Conservation (phyloP, 2,888 invertebrate species). For the Syritta pipiens region DNA sequence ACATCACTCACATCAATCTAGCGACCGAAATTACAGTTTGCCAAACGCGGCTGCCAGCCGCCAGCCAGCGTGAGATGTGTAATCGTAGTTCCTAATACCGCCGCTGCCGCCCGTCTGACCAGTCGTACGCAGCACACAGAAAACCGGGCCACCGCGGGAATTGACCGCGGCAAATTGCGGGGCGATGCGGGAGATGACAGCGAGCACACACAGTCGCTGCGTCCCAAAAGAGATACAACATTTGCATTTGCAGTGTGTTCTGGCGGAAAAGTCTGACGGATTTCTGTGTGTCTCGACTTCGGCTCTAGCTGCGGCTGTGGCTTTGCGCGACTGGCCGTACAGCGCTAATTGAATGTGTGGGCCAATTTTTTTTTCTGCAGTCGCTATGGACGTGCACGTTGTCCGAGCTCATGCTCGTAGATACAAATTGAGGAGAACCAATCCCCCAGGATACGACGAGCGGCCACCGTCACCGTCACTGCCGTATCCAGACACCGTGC, state of each 20-base stretch:
- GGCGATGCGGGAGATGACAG: constrained; percentile 36
- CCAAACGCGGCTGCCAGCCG: neutral
- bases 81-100: constrained; percentile 26
- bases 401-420: neutral
- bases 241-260: constrained; percentile 45
- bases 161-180: constrained; percentile 21
- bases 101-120: neutral
- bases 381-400: neutral
- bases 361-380: constrained; percentile 36
- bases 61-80: constrained; percentile 13
- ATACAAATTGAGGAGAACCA: constrained; percentile 41
- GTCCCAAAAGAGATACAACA: constrained; percentile 15
- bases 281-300: constrained; percentile 8
- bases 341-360: constrained; percentile 62
- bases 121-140: neutral
- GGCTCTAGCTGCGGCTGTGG: neutral
- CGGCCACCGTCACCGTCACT: constrained; percentile 8
- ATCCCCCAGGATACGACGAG: constrained; percentile 52
- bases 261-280: constrained; percentile 32
- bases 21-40: constrained; percentile 33
- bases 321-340: neutral
- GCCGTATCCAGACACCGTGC: constrained; percentile 47
- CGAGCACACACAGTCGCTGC: neutral
- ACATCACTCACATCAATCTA: constrained; percentile 34
- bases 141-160: constrained; percentile 13